Conservation (phyloP, 2,797 vertebrate genomes). For the Myotis findleyi region DNA sequence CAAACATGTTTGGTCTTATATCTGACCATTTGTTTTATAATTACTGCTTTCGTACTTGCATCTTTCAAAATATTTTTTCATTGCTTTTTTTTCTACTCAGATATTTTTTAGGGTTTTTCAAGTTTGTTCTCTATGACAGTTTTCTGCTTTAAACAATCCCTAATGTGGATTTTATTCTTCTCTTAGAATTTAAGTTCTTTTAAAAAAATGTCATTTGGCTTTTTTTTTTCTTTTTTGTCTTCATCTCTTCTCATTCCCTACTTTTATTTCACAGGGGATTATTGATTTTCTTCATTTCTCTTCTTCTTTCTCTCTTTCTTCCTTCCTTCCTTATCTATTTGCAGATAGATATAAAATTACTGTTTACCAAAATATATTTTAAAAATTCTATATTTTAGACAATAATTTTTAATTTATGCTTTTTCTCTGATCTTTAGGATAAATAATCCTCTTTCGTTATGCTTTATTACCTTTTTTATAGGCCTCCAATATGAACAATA, state of each 20-base stretch:
- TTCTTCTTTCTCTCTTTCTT: neutral
- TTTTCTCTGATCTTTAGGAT: conserved; percentile 37
- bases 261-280: neutral
- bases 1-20: neutral
- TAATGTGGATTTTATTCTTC: conserved; percentile 22
- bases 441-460: conserved; percentile 60
- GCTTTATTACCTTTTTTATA: conserved; percentile 61
- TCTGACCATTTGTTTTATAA: conserved; percentile 17
- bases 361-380: neutral
- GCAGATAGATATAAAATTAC: neutral
- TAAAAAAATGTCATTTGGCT: neutral
- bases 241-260: neutral
- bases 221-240: neutral
- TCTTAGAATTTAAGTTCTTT: conserved; percentile 24
- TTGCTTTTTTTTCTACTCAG: neutral
- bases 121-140: neutral
- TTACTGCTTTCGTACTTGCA: neutral
- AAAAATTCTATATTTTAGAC: conserved; percentile 19
- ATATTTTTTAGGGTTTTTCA: neutral
- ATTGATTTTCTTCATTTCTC: neutral
- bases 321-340: neutral
- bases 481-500: conserved; percentile 50
- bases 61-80: neutral
- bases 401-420: neutral
- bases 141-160: conserved; percentile 16